Conservation (phyloP, 1,140 invertebrate genomes). For the Calosoma granatense region DNA sequence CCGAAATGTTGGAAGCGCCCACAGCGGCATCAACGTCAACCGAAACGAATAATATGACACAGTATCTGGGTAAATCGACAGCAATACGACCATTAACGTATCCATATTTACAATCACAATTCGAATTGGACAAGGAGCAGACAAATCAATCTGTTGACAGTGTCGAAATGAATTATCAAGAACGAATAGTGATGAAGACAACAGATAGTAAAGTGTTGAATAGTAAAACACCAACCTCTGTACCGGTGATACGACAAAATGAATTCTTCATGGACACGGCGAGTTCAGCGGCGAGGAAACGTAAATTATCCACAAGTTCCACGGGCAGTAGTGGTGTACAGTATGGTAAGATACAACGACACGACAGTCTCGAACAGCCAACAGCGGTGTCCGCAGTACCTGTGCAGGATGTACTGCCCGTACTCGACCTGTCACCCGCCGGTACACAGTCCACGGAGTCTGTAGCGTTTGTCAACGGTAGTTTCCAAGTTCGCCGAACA, state of each 20-base stretch:
- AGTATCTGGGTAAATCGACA: slow-evolving; percentile 25
- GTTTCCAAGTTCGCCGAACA: too few relatives aligned
- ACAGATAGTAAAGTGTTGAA: too few relatives aligned
- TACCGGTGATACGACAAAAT: not conserved
- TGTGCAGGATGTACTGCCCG: too few relatives aligned
- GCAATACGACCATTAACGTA: slow-evolving; percentile 28
- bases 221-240: too few relatives aligned
- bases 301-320: not conserved
- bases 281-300: too few relatives aligned
- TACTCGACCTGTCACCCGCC: not conserved
- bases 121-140: not conserved
- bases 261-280: too few relatives aligned
- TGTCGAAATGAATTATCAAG: too few relatives aligned
- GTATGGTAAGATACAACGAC: not conserved
- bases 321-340: not conserved
- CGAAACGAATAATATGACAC: slow-evolving; percentile 16
- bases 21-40: not conserved
- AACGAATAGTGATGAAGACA: too few relatives aligned
- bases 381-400: too few relatives aligned
- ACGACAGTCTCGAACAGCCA: not conserved
- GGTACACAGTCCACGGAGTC: too few relatives aligned
- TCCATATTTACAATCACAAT: slow-evolving; percentile 21
- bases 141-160: too few relatives aligned
- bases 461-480: too few relatives aligned
- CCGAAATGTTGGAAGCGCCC: slow-evolving; percentile 10